A percentile compares a stretch with the other conserved stretches of the same genome.
Evolutionary conservation across 2,797 vertebrate species (phyloP).

Genomic region (Cryptoprocta ferox): DNA sequence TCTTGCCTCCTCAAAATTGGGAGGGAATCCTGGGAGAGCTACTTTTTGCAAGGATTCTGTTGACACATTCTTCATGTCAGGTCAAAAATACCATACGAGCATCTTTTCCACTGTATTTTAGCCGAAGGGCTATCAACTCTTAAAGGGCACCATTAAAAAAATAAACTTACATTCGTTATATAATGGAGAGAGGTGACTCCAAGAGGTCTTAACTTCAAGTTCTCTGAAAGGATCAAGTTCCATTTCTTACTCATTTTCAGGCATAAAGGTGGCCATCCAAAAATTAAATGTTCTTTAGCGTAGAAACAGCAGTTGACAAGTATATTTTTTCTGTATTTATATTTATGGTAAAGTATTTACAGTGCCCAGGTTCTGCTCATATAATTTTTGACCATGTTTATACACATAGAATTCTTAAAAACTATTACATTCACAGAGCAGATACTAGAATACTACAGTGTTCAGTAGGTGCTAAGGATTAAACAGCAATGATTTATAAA

Average conservation of each 20-base stretch:
- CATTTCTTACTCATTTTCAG: slow-evolving; percentile 8
- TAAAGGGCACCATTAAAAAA: slow-evolving; percentile 41
- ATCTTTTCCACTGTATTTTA: slow-evolving; percentile 65
- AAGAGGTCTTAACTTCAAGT: background rate
- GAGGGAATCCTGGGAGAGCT: slow-evolving; percentile 35
- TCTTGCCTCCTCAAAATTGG: slow-evolving; percentile 54
- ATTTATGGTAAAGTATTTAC: background rate
- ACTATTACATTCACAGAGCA: background rate
- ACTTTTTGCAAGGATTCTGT: slow-evolving; percentile 55
- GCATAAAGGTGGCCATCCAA: background rate
- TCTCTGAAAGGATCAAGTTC: background rate
- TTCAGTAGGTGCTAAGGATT: background rate
- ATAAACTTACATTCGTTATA: slow-evolving; percentile 34
- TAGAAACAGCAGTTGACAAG: background rate
- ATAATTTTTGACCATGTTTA: background rate
- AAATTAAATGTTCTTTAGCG: background rate
- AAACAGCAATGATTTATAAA: background rate
- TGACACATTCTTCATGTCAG: slow-evolving; percentile 42
- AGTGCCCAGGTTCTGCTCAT: background rate
- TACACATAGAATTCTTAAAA: background rate
- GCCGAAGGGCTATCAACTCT: slow-evolving; percentile 22
- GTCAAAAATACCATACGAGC: slow-evolving; percentile 31
- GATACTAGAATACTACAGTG: background rate
- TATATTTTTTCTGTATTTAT: background rate
- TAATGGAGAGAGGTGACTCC: background rate